These are phyloP conservation scores for Heterotilapia buettikoferi DNA, from an alignment of 2,113 vertebrate genomes.

Conservation along the genomic window DNA sequence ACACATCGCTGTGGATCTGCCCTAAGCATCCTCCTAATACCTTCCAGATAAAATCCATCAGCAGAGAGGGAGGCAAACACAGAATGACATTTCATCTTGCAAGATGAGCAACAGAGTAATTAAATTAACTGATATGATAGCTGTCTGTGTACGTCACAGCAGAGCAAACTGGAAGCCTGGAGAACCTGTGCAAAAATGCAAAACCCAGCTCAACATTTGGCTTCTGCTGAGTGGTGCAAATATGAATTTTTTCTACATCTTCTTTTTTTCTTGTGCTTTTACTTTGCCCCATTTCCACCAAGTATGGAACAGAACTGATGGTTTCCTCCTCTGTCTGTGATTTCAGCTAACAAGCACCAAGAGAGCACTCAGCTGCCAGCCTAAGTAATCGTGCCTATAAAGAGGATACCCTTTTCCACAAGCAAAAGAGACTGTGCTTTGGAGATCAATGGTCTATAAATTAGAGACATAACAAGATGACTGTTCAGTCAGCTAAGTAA, in stretches of 20 bases:
- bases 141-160: neutral
- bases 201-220: neutral
- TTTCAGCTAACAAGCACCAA: constrained; percentile 17
- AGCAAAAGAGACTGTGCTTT: neutral
- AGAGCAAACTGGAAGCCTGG: neutral
- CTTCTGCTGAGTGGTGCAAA: neutral
- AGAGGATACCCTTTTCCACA: neutral
- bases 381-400: constrained; percentile 34
- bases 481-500: neutral
- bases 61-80: neutral
- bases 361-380: constrained; percentile 24
- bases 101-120: constrained; percentile 31
- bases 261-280: neutral
- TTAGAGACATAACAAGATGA: neutral
- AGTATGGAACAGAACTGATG: neutral
- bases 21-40: constrained; percentile 17
- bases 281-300: neutral
- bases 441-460: neutral
- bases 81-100: neutral
- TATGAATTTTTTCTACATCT: neutral
- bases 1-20: constrained; percentile 38
- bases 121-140: constrained; percentile 5
- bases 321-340: neutral
- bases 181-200: neutral
- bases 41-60: constrained; percentile 28